Evolutionary conservation across 2,113 vertebrate species (phyloP), one percentile per base, ranked within the genome.

Genomic region (Poecilia latipinna): DNA sequence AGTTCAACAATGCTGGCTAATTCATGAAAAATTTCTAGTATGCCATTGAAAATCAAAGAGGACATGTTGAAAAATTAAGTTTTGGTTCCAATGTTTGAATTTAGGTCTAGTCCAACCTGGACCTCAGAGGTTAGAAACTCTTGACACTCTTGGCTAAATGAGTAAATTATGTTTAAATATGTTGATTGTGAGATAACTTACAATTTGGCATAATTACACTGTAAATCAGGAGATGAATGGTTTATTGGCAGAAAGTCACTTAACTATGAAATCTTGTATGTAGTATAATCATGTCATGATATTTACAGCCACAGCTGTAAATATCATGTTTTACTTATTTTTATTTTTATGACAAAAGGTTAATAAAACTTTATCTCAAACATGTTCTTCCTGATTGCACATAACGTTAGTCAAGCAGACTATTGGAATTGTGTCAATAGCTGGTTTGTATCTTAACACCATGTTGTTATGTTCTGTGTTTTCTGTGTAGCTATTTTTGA

Each of bases 171-270:
- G 61, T 57, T 85, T 72, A 79, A 44, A 37, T 37, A 37, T 37
- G 71, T 57, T 60, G 69, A 17, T 62, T 75, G 33, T 48, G 72
- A 82, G 80, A 70, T 48, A 48, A 48, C 75, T 74, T 65, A 26
- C 31, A 74, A 61, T 51, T 33, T 31, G 76, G 70, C 77, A 68
- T 68, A 33, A 24, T 15, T 48, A 10, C 63, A 61, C 73, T 70
- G 3, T 88, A 86, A 85, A 90, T 86, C 74, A 82, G 61, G 57
- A 22, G 35, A 57, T 44, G 65, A 84, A 75, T 62, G 64, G 42
- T 13, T 31, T 31, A 82, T 29, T 67, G 70, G 54, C 48, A 17
- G 72, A 62, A 31, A 75, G 54, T 44, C 64, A 35, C 67, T 60
- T 65, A 78, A 70, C 75, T 72, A 33, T 74, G 78, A 74, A 82